phyloP scores from a whole-genome alignment of 2,113 vertebrate genomes.

The Xyliphius kryptos region DNA sequence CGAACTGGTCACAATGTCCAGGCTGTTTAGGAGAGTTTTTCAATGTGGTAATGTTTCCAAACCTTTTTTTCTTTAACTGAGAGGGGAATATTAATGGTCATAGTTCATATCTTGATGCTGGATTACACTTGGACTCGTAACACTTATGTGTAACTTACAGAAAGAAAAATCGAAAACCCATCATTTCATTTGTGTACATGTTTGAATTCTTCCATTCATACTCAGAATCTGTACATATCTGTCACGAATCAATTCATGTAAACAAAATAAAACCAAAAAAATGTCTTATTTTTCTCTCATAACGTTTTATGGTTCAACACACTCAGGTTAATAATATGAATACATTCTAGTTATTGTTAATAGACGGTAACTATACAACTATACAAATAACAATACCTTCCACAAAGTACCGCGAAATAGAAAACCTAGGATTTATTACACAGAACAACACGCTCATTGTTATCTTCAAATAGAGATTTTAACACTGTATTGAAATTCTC shows the following conservation, averaged over 20 bases:
- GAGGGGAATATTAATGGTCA: too few species aligned
- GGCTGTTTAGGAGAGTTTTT: constrained; percentile 20
- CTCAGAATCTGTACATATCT: too few species aligned
- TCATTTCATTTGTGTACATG: too few species aligned
- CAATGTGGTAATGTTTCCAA: too few species aligned
- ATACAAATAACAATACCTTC: constrained; percentile 49
- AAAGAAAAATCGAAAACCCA: too few species aligned
- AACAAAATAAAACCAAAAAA: constrained; percentile 52
- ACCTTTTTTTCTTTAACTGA: too few species aligned
- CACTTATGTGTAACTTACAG: too few species aligned
- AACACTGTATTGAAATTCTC: constrained; percentile 10
- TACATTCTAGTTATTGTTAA: constrained; percentile 59
- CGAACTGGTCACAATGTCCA: constrained; percentile 18
- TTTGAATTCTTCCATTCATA: too few species aligned
- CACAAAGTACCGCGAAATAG: constrained; percentile 51
- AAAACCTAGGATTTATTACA: constrained; percentile 25
- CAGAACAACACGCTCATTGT: neutral
- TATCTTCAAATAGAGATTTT: neutral
- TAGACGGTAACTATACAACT: constrained; percentile 62
- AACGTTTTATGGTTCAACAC: constrained; percentile 55
- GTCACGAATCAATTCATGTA: constrained; percentile 27
- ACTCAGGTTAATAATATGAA: constrained; percentile 57
- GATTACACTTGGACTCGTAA: too few species aligned
- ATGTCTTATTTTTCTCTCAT: constrained; percentile 38
- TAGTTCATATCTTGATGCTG: too few species aligned